Evolutionary conservation across 2,888 invertebrate genomes (phyloP), one percentile per base, ranked within the genome.

Genomic region (Leucania comma): DNA sequence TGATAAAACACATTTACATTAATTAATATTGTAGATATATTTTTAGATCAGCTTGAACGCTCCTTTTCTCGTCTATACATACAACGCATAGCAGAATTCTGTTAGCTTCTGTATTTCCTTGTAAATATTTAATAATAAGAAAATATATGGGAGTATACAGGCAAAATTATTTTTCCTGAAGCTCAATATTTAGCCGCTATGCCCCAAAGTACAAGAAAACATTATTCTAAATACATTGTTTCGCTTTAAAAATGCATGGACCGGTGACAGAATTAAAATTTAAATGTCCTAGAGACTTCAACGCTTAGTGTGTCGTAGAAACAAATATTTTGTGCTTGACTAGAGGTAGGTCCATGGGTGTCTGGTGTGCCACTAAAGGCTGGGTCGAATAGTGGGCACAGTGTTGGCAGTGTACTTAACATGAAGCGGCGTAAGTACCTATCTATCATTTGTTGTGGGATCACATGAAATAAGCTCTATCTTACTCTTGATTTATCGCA

Each of bases 281-380:
- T 81, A 83, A 84, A 84, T 90, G 86, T 91, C 88, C 84, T 84
- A 90, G 88, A 91, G 90, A 92, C 86, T 79, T 81, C 86, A 86
- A 82, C 64, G 94, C 95, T 95, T 95, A 93, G 94, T 95, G 95
- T 95, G 94, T 91, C 89, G 95, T 95, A 95, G 95, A 91, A 85
- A 90, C 4, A 88, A 67, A 79, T 85, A 76, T 88, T 89, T 92
- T 93, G 93, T 94, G 95, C 93, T 94, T 94, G 65, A 75, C 76
- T 75, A 82, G 80, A 72, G 75, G 72, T 84, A 86, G 82, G 85
- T 75, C 86, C 91, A 92, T 93, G 93, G 93, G 93, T 90, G 82
- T 86, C 90, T 84, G 92, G 92, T 91, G 66, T 84, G 85, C 90
- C 87, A 84, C 84, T 88, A 88, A 85, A 85, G 88, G 87, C 86